Conservation (phyloP, 2,888 invertebrate genomes). For the Julus scanicus region DNA sequence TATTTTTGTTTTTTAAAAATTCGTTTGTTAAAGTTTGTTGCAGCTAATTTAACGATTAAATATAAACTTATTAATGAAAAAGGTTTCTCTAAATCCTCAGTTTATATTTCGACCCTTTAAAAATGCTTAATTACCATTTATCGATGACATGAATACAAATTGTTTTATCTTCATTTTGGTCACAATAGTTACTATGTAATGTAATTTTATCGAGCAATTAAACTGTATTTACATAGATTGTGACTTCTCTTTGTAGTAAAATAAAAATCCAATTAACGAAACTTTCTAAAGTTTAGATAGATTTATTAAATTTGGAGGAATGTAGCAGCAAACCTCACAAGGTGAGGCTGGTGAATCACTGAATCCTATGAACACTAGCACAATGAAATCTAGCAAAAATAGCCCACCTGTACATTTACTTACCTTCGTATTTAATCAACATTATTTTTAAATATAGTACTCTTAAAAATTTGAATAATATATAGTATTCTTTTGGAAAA, state of each 20-base stretch:
- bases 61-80: neutral
- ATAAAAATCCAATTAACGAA: neutral
- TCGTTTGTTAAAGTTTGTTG: neutral
- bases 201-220: neutral
- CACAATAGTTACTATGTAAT: neutral
- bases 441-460: no score
- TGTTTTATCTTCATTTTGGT: neutral
- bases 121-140: neutral
- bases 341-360: neutral
- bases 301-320: neutral
- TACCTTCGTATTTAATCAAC: neutral
- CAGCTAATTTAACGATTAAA: neutral
- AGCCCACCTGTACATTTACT: neutral
- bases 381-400: neutral
- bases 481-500: no score
- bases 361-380: neutral
- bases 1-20: neutral
- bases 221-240: no score
- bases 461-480: no score
- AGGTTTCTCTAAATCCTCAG: neutral
- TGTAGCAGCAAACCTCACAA: neutral
- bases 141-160: no score
- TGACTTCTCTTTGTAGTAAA: neutral
- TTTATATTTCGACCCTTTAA: no score
- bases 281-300: neutral